Evolutionary conservation across 2,797 vertebrate genomes (phyloP), one percentile per base, ranked within the genome.

Genomic region (Sphenodon punctatus): DNA sequence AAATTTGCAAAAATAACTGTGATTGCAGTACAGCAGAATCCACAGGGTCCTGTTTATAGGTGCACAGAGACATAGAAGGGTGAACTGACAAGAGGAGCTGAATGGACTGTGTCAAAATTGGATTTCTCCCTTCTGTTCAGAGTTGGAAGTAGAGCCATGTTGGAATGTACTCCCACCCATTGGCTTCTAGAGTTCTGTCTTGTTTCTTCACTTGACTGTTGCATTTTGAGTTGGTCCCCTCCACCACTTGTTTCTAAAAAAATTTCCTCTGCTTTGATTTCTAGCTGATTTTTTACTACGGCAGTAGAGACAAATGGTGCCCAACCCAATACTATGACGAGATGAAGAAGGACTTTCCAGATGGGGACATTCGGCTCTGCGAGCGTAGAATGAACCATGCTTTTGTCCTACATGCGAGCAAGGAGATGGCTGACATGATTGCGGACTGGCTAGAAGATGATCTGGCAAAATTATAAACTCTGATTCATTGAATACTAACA

Each of bases 261-360:
- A 43, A 67, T 8, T 66, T 27, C n/a, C 48, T 86, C 12, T 64
- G 51, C 90, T 90, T 75, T 88, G 30, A 34, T 80, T 95, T 95
- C 63, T 83, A 99, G 98, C 96, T 99, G 25, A 96, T 97, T 56
- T 99, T 99, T 94, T 99, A 99, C 88, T 99, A 99, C 17, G 98
- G 98, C 39, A 92, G 94, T 5, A 75, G 78, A 42, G 98, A 99
- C 89, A 82, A 77, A 71, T 99, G 98, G 98, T 99, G 98, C 71
- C 98, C 98, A 1, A 91, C 95, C 49, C 86, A 95, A 53, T 99
- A 97, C 87, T 99, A 97, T 15, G 95, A 97, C 17, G 97, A 99
- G 84, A 97, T 99, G 79, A 97, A 96, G 88, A 95, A 89, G 91
- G 97, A 97, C 87, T 99, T 98, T 88, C 98, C 98, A 0, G 91